Evolutionary conservation across 2,888 invertebrate genomes (phyloP).

Genomic region (Polyploca ridens): DNA sequence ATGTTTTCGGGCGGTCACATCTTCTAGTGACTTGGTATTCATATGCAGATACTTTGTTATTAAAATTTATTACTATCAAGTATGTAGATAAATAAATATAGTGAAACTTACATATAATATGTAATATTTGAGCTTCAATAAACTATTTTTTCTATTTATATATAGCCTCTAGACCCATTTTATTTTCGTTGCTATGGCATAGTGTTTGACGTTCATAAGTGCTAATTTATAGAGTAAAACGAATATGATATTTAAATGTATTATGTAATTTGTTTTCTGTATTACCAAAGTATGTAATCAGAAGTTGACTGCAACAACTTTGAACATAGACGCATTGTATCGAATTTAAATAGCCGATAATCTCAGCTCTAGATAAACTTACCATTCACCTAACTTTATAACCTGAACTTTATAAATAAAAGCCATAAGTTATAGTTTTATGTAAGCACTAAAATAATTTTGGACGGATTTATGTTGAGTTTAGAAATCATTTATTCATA

Average conservation of each 20-base stretch:
- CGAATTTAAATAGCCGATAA: neutral
- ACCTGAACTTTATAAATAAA: neutral
- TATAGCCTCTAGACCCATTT: neutral
- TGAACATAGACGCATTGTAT: neutral
- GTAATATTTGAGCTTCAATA: neutral
- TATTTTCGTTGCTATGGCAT: neutral
- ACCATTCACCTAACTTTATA: neutral
- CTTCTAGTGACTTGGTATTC: no score
- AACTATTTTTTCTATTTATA: neutral
- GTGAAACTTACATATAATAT: neutral
- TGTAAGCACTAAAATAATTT: constrained; percentile 54
- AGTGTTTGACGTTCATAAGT: neutral
- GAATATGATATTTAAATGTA: no score
- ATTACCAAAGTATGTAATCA: neutral
- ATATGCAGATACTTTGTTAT: neutral
- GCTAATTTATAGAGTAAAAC: neutral
- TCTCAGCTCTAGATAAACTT: neutral
- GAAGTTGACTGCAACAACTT: neutral
- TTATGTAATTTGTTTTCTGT: neutral
- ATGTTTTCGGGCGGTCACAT: no score
- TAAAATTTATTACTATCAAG: neutral
- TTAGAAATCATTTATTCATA: neutral
- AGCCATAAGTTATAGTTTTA: neutral
- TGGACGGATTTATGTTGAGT: constrained; percentile 59
- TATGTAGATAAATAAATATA: neutral